Percentiles rank a stretch among this genome's conserved stretches.
Conservation (phyloP, 2,797 vertebrate genomes). For the Mus spretus region DNA sequence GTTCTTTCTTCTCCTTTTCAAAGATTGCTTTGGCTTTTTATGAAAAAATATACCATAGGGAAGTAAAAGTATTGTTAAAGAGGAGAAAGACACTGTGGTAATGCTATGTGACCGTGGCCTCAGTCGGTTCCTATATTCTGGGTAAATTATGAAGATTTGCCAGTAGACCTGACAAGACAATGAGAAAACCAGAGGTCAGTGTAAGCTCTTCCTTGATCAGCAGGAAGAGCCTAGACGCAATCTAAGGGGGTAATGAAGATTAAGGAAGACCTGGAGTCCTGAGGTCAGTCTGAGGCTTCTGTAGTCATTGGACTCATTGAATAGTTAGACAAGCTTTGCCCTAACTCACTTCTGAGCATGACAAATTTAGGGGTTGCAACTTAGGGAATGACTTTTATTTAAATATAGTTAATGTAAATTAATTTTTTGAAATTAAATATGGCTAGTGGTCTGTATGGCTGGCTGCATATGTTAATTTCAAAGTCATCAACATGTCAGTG, state of each 20-base stretch:
- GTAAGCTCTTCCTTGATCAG: background rate
- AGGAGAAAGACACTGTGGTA: background rate
- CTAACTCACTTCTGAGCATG: background rate
- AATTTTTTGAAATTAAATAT: background rate
- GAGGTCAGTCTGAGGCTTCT: background rate
- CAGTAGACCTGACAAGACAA: background rate
- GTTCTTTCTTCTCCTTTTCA: background rate
- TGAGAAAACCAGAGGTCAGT: background rate
- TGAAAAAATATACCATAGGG: background rate
- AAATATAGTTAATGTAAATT: slow-evolving; percentile 35
- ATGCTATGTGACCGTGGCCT: background rate
- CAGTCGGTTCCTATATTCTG: background rate
- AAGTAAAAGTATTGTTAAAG: background rate
- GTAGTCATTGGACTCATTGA: background rate
- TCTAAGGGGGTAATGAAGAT: background rate
- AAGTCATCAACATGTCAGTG: background rate
- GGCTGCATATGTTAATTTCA: background rate
- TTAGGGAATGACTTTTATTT: background rate
- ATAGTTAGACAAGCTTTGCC: background rate
- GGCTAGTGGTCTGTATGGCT: background rate
- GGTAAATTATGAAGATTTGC: background rate
- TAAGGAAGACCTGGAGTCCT: background rate
- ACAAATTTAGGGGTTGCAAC: background rate
- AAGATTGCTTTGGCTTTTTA: background rate
- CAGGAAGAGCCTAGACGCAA: background rate